A percentile compares a stretch with the other conserved stretches of the same genome.
These are phyloP conservation scores for Oryzias woworae DNA, from an alignment of 2,113 vertebrate species.

Conservation along the genomic window DNA sequence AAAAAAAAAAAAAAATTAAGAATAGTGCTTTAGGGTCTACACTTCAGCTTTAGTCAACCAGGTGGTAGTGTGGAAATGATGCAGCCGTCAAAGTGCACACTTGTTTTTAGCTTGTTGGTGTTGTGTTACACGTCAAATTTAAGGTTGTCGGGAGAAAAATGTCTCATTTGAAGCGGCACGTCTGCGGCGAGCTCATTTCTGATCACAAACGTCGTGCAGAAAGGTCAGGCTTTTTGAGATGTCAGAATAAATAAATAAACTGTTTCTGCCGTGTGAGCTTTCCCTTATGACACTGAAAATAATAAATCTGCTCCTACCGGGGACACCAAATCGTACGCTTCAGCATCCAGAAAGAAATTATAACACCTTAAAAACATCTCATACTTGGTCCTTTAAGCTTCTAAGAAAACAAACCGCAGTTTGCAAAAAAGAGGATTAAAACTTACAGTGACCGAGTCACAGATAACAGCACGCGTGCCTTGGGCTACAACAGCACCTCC, in stretches of 20 bases:
- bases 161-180: slow-evolving; percentile 45
- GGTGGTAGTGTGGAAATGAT: slow-evolving; percentile 36
- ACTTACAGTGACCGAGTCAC: neutral
- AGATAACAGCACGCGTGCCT: slow-evolving; percentile 8
- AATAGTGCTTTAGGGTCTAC: slow-evolving; percentile 21
- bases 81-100: slow-evolving; percentile 36
- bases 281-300: slow-evolving; percentile 10
- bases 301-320: neutral
- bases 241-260: slow-evolving; percentile 37
- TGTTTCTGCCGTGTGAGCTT: slow-evolving; percentile 14
- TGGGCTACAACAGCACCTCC: neutral
- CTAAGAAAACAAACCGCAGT: slow-evolving; percentile 9
- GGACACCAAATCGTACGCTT: neutral
- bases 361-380: neutral
- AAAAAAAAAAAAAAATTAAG: slow-evolving; percentile 49
- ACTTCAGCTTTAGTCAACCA: slow-evolving; percentile 34
- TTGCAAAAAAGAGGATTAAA: neutral
- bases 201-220: slow-evolving; percentile 56
- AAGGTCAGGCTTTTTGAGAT: slow-evolving; percentile 60
- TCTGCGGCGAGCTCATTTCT: slow-evolving; percentile 51
- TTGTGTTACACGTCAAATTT: slow-evolving; percentile 38
- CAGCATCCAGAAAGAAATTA: neutral
- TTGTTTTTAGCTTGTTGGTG: slow-evolving; percentile 40
- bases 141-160: slow-evolving; percentile 30
- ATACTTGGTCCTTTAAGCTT: slow-evolving; percentile 48